These are phyloP conservation scores for Cyclargus thomasi DNA, from an alignment of 1,140 invertebrate genomes.

Conservation along the genomic window DNA sequence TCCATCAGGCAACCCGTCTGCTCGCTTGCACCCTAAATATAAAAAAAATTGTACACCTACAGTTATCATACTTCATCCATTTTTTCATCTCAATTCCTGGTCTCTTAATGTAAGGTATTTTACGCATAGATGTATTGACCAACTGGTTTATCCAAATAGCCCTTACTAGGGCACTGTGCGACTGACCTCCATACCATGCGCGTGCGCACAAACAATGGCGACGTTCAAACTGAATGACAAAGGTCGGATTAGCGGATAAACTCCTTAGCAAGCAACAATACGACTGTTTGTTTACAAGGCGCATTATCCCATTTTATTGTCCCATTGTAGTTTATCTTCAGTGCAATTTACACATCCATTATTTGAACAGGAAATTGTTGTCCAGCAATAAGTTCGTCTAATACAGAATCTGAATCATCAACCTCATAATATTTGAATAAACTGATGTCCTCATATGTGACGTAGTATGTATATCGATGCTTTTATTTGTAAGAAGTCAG, in stretches of 20 bases:
- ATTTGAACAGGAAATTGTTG: not conserved
- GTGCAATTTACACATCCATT: not conserved
- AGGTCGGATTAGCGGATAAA: not conserved
- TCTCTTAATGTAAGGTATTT: too few species aligned
- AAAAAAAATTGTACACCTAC: too few species aligned
- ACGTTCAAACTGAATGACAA: not conserved
- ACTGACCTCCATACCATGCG: not conserved
- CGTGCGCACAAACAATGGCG: not conserved
- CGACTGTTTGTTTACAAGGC: constrained; percentile 1
- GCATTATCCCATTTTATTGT: constrained; percentile 5
- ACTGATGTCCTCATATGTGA: too few species aligned
- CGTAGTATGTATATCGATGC: too few species aligned
- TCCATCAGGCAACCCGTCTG: too few species aligned
- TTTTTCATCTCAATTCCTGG: too few species aligned
- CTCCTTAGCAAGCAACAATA: not conserved
- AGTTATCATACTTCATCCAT: too few species aligned
- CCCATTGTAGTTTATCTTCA: not conserved
- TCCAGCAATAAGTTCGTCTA: not conserved
- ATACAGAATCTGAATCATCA: not conserved
- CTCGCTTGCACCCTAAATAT: too few species aligned
- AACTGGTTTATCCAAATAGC: not conserved
- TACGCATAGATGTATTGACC: too few species aligned
- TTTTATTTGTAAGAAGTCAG: too few species aligned
- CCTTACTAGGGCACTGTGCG: not conserved
- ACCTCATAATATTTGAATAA: too few species aligned